These are phyloP conservation scores for Drosophila mulleri DNA, from an alignment of 2,888 invertebrate genomes.

Conservation along the genomic window DNA sequence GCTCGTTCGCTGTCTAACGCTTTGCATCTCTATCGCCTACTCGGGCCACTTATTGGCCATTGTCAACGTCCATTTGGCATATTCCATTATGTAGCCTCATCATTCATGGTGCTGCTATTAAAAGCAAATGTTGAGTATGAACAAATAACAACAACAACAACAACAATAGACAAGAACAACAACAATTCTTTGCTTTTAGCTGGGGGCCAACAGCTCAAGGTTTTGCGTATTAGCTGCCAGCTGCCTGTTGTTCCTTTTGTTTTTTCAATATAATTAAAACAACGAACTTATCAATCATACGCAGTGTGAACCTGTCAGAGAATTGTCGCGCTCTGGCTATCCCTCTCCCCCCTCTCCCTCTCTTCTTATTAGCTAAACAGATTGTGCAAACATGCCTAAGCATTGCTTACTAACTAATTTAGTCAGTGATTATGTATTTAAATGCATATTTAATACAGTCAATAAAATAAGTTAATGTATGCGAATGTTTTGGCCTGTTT, in stretches of 20 bases:
- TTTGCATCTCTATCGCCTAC: background rate
- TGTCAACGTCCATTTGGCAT: conserved; percentile 58
- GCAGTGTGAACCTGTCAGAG: conserved; percentile 68
- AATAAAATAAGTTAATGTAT: conserved; percentile 17
- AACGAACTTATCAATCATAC: conserved; percentile 78
- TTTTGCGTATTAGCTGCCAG: conserved; percentile 36
- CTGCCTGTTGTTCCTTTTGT: conserved; percentile 20
- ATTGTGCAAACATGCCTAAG: conserved; percentile 25
- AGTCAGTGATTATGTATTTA: conserved; percentile 4
- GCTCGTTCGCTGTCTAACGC: background rate
- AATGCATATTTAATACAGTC: background rate
- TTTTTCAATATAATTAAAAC: conserved; percentile 54
- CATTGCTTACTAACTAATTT: background rate
- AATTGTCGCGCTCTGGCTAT: background rate
- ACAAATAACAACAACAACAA: background rate
- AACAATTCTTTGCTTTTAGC: conserved; percentile 35
- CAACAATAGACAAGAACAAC: background rate
- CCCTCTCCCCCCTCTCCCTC: background rate
- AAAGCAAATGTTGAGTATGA: conserved; percentile 37
- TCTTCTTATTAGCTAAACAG: background rate
- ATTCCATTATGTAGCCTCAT: conserved; percentile 77
- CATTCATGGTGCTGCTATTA: conserved; percentile 58
- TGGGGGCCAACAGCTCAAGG: conserved; percentile 53
- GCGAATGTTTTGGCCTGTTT: conserved; percentile 5
- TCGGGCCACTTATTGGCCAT: conserved; percentile 42